Evolutionary conservation across 2,888 invertebrate species (phyloP).

Genomic region (Eupithecia vulgata): DNA sequence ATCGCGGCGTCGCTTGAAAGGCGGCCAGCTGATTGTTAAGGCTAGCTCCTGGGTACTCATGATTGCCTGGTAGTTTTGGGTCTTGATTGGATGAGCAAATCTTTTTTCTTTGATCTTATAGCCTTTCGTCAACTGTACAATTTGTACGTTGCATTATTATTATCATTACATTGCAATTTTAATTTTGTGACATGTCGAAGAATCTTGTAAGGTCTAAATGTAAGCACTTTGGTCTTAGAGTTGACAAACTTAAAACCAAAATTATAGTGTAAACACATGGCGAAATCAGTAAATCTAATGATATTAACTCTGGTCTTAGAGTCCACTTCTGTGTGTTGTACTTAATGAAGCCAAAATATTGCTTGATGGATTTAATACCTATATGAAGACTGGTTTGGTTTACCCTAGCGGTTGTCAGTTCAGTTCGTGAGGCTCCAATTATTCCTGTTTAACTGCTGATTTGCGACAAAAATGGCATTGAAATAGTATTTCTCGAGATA

Average conservation of each 20-base stretch:
- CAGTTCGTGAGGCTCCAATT: not conserved
- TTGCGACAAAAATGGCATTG: too few relatives aligned
- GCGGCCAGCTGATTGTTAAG: conserved; percentile 12
- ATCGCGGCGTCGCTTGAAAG: conserved; percentile 27
- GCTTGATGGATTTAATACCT: not conserved
- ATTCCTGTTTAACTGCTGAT: not conserved
- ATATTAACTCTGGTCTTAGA: not conserved
- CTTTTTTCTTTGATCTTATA: not conserved
- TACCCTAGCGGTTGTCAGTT: not conserved
- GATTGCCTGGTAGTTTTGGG: conserved; percentile 7
- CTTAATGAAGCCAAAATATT: not conserved
- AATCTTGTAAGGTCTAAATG: too few relatives aligned
- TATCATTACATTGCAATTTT: too few relatives aligned
- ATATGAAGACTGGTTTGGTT: not conserved
- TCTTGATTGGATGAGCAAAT: not conserved
- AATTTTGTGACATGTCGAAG: too few relatives aligned
- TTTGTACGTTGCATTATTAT: too few relatives aligned
- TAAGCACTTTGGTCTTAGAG: too few relatives aligned
- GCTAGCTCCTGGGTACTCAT: not conserved
- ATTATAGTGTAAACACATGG: too few relatives aligned
- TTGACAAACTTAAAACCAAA: too few relatives aligned
- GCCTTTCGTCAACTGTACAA: not conserved
- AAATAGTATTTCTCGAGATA: not conserved
- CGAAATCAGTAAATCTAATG: not conserved
- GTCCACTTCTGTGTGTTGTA: not conserved